Conservation (phyloP, 92 coral and sea anemone species). For the Umimayanthus kanabou region DNA sequence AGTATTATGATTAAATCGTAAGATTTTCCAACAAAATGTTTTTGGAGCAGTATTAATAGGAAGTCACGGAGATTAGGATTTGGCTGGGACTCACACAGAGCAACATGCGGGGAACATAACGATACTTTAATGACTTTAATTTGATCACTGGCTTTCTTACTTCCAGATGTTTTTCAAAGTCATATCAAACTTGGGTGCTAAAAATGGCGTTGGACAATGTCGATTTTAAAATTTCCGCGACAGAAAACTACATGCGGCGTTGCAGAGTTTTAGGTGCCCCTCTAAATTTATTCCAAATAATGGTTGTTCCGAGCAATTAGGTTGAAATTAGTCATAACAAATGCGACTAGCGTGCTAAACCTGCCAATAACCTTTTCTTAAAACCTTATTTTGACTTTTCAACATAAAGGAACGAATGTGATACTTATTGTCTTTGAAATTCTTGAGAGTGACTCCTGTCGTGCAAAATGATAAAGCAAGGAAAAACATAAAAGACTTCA, state of each 20-base stretch:
- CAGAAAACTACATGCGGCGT: slow-evolving; percentile 25
- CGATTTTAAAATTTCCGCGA: background rate
- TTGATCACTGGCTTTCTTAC: slow-evolving; percentile 19
- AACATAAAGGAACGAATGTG: slow-evolving; percentile 40
- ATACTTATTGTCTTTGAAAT: slow-evolving; percentile 39
- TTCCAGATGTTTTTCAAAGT: slow-evolving; percentile 30
- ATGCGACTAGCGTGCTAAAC: slow-evolving; percentile 9
- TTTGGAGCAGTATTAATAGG: slow-evolving; percentile 28
- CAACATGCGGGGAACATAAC: slow-evolving; percentile 39
- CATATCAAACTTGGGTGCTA: slow-evolving; percentile 15
- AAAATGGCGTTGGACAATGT: slow-evolving; percentile 7
- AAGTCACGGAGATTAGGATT: slow-evolving; percentile 9
- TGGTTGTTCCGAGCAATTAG: slow-evolving; percentile 46
- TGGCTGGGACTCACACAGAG: slow-evolving; percentile 39
- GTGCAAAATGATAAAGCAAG: slow-evolving; percentile 27
- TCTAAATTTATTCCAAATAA: slow-evolving; percentile 7
- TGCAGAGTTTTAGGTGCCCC: background rate
- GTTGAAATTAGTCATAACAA: slow-evolving; percentile 41
- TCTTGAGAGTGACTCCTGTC: slow-evolving; percentile 36
- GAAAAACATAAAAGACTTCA: slow-evolving; percentile 21
- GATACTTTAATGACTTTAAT: slow-evolving; percentile 38
- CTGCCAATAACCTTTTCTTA: slow-evolving; percentile 15
- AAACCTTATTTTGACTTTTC: slow-evolving; percentile 36
- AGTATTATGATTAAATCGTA: slow-evolving; percentile 16
- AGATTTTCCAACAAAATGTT: slow-evolving; percentile 14